These are phyloP conservation scores for Bombus ignitus DNA, from an alignment of 1,140 invertebrate species.

Conservation along the genomic window DNA sequence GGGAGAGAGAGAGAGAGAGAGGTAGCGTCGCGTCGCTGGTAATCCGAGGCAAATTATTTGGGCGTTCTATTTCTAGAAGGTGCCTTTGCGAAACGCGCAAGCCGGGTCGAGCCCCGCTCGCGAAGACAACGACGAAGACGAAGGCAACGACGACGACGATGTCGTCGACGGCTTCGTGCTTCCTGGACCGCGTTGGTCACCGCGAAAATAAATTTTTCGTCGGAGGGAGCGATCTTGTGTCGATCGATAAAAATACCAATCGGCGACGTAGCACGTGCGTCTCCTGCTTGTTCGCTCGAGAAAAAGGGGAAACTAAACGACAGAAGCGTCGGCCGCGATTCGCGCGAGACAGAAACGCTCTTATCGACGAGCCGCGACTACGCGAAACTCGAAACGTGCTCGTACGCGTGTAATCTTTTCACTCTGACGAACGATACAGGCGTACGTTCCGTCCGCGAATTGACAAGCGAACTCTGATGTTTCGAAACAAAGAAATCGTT, in stretches of 20 bases:
- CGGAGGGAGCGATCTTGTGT: slow-evolving; percentile 31
- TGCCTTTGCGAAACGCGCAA: slow-evolving; percentile 82
- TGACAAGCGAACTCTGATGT: background rate
- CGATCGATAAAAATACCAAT: slow-evolving; percentile 63
- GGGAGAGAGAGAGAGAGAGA: slow-evolving; percentile 49
- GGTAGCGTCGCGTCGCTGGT: slow-evolving; percentile 74
- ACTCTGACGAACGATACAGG: background rate
- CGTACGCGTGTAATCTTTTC: background rate
- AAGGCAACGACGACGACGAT: slow-evolving; percentile 45
- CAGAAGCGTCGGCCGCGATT: background rate
- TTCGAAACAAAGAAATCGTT: background rate
- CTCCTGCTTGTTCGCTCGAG: background rate
- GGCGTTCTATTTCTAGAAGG: slow-evolving; percentile 83
- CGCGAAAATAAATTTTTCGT: slow-evolving; percentile 68
- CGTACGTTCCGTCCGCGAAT: background rate
- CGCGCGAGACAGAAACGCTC: background rate
- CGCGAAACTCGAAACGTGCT: slow-evolving; percentile 26
- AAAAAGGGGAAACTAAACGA: background rate
- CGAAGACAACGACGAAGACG: slow-evolving; percentile 59
- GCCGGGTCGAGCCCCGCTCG: slow-evolving; percentile 74
- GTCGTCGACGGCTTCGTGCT: slow-evolving; percentile 44
- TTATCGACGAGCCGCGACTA: background rate
- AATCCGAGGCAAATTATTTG: slow-evolving; percentile 83
- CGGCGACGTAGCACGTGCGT: background rate
- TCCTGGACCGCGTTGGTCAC: slow-evolving; percentile 51